Conservation (phyloP, 2,113 vertebrate genomes). For the Rhinoderma darwinii region DNA sequence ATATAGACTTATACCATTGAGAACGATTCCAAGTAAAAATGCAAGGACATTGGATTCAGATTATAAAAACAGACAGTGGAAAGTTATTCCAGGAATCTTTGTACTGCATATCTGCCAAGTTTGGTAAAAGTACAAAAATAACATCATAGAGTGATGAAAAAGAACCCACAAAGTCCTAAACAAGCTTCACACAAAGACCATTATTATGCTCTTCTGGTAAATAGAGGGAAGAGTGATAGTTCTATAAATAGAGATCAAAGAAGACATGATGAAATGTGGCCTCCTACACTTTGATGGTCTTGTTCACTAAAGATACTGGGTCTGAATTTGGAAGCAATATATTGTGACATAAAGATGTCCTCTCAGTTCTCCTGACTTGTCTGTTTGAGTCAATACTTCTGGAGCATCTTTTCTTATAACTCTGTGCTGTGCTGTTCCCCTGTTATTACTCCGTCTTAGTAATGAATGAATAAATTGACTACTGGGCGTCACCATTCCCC, state of each 20-base stretch:
- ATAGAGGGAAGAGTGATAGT: neutral
- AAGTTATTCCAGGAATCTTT: neutral
- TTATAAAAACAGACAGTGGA: neutral
- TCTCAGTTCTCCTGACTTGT: too few relatives aligned
- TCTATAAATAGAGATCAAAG: neutral
- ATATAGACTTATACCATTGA: neutral
- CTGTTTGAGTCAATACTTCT: too few relatives aligned
- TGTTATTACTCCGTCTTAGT: too few relatives aligned
- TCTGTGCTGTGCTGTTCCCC: too few relatives aligned
- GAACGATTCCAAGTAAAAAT: neutral
- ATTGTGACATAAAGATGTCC: too few relatives aligned
- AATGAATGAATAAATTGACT: too few relatives aligned
- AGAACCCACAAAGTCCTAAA: neutral
- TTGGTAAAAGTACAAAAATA: neutral
- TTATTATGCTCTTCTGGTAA: neutral
- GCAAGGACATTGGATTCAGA: neutral
- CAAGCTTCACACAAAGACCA: neutral
- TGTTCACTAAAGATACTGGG: neutral
- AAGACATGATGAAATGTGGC: neutral
- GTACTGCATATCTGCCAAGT: neutral
- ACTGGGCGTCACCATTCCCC: too few relatives aligned
- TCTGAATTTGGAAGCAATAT: neutral
- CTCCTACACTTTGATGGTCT: neutral
- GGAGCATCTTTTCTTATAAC: too few relatives aligned
- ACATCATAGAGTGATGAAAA: neutral